These are phyloP conservation scores for Silurus meridionalis DNA, from an alignment of 2,113 vertebrate species.

Conservation along the genomic window DNA sequence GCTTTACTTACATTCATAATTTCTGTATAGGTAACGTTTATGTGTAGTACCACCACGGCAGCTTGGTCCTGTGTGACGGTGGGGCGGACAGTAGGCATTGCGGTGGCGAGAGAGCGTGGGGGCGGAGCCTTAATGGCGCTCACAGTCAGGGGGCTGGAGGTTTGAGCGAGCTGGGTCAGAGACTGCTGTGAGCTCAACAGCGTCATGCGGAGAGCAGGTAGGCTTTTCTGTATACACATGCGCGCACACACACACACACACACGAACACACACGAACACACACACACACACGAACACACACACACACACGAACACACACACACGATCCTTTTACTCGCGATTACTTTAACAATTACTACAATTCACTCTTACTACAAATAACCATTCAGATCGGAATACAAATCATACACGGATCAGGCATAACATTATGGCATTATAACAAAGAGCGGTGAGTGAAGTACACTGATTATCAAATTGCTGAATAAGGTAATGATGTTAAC, in stretches of 20 bases:
- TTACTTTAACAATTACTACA: too few relatives aligned
- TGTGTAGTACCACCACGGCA: slow-evolving; percentile 70
- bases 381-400: neutral
- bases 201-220: slow-evolving; percentile 84
- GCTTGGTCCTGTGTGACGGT: slow-evolving; percentile 62
- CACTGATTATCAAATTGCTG: too few relatives aligned
- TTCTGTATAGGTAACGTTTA: neutral
- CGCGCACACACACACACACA: neutral
- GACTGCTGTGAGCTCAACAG: slow-evolving; percentile 83
- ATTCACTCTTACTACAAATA: neutral
- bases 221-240: slow-evolving; percentile 76
- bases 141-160: slow-evolving; percentile 47
- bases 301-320: too few relatives aligned
- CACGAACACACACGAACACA: too few relatives aligned
- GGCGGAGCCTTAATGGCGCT: slow-evolving; percentile 56
- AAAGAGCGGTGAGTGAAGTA: too few relatives aligned
- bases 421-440: too few relatives aligned
- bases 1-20: neutral
- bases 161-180: slow-evolving; percentile 71
- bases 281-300: neutral
- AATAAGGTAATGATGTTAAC: too few relatives aligned
- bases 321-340: neutral
- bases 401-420: too few relatives aligned
- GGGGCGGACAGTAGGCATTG: slow-evolving; percentile 75
- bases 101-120: slow-evolving; percentile 63